Evolutionary conservation across 2,797 vertebrate genomes (phyloP).

Genomic region (Odontamblyopus lacepedii): DNA sequence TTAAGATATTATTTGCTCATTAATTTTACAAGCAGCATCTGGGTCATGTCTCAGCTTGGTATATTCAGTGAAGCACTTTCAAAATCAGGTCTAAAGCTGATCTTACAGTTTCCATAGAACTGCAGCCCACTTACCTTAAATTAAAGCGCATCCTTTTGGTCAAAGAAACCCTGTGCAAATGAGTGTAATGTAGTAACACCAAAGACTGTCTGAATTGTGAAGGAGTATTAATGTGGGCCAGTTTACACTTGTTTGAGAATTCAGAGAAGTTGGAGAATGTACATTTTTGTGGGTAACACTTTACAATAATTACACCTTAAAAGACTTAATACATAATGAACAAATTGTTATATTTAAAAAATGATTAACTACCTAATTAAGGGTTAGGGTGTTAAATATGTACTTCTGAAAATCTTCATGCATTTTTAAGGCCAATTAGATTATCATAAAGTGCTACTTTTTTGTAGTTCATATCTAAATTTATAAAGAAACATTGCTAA

Average conservation of each 20-base stretch:
- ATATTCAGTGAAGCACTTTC: constrained; percentile 59
- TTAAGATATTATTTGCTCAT: constrained; percentile 70
- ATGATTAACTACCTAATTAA: neutral
- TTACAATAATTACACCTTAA: neutral
- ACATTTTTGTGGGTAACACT: no score
- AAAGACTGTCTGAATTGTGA: no score
- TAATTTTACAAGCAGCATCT: constrained; percentile 77
- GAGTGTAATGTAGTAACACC: no score
- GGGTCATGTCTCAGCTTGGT: constrained; percentile 63
- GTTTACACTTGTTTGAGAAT: constrained; percentile 48
- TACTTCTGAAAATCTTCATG: no score
- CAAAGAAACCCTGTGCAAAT: no score
- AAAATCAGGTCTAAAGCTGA: constrained; percentile 58
- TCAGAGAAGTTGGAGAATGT: neutral
- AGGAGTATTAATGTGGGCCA: no score
- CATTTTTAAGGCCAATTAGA: no score
- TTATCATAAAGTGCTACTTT: no score
- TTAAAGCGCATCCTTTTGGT: no score
- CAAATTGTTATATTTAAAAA: neutral
- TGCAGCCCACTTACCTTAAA: constrained; percentile 59
- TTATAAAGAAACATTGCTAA: no score
- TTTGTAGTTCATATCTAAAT: no score
- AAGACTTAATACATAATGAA: no score
- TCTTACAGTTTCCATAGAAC: constrained; percentile 57
- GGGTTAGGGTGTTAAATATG: neutral